phyloP scores from a whole-genome alignment of 2,797 vertebrate species.

The Eurystomus glaucurus region DNA sequence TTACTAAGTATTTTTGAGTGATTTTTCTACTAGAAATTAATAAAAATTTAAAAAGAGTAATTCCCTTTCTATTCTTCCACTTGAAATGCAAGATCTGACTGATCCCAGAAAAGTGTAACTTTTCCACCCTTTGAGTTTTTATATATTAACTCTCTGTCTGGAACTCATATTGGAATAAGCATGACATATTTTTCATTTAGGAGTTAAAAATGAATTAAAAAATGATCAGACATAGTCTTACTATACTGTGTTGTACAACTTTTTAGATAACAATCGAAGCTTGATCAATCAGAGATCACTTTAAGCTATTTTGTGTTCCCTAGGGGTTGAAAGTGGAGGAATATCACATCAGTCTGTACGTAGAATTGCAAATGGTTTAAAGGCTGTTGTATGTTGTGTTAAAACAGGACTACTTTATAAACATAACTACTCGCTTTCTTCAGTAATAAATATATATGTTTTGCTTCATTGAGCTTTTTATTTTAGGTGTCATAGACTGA shows the following conservation, averaged over 20 bases:
- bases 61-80: background rate
- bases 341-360: background rate
- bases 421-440: background rate
- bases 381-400: background rate
- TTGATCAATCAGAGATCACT: background rate
- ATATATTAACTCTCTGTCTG: background rate
- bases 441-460: background rate
- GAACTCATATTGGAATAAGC: background rate
- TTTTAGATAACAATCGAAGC: background rate
- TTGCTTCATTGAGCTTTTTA: background rate
- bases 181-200: background rate
- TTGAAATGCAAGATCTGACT: background rate
- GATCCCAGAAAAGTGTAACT: background rate
- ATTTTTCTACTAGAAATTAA: background rate
- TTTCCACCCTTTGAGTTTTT: background rate
- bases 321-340: background rate
- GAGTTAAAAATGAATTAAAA: background rate
- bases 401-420: background rate
- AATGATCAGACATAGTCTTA: background rate
- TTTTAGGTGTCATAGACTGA: background rate
- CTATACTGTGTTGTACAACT: background rate
- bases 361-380: background rate
- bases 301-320: background rate
- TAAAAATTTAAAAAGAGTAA: background rate
- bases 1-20: background rate